Base-by-base conservation (phyloP, 2,888 invertebrate species). In the Hedya salicella region DNA sequence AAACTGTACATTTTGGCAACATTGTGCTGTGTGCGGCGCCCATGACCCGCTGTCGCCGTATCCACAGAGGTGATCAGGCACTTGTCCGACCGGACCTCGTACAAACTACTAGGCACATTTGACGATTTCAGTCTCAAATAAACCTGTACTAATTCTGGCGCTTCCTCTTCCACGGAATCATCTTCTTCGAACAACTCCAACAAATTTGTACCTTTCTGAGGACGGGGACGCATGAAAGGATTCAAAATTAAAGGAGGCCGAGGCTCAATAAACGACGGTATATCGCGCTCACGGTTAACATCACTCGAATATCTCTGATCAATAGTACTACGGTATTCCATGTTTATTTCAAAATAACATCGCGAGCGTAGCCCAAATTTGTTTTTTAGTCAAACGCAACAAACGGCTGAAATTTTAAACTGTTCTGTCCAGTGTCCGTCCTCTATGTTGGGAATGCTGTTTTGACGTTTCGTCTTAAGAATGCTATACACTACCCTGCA, bases 111-210 rank as follows among this genome's bases (percentile, higher is more conserved):
- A 0, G 77, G 78, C 42, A 75, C 75, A 49, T 80, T 81, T 63
- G 84, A 85, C 0, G 94, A 93, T 71, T 93, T 93, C 62, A 94
- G 73, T 56, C 94, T 85, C 49, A 94, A 78, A 70, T 93, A 94
- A 9, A 94, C 94, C 75, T 93, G 91, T 4, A 94, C 86, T 62
- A 87, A 75, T 56, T 91, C 92, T 0, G 86, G 81, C 62, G 87
- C 89, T 1, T 89, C 89, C 52, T 74, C 73, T 36, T 86, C 87
- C 9, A 61, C 30, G 0, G 87, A 85, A 68, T 88, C 86, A 44
- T 88, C 85, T 69, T 92, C 85, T 69, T 92, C 88, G 71, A 91
- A 90, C 44, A 83, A 74, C 49, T 90, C 86, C 72, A 89, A 69
- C 60, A 92, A 77, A 69, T 91, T 92, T 5, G 83, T 90, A 4